Conservation (phyloP, 2,888 invertebrate species). For the Oxytorus armatus region DNA sequence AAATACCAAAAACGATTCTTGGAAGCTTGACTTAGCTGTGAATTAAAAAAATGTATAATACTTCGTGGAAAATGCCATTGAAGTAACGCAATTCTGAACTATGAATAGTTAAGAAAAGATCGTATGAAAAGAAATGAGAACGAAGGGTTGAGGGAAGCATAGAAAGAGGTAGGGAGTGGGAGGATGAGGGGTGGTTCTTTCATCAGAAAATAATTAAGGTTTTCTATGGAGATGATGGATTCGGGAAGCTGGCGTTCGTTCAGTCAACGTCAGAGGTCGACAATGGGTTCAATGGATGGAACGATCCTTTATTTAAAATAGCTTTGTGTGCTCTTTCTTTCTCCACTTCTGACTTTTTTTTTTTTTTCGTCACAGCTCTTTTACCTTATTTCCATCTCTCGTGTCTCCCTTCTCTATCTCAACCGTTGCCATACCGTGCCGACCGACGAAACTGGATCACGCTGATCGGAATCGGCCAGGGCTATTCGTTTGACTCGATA, state of each 20-base stretch:
- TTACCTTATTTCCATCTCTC: slow-evolving; percentile 60
- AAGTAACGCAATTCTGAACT: slow-evolving; percentile 41
- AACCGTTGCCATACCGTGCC: slow-evolving; percentile 58
- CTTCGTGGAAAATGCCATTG: slow-evolving; percentile 2
- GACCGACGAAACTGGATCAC: slow-evolving; percentile 74
- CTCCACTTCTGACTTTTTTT: slow-evolving; percentile 62
- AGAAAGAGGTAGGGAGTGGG: slow-evolving; percentile 53
- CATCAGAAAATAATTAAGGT: slow-evolving; percentile 84
- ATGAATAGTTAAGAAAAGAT: slow-evolving; percentile 50
- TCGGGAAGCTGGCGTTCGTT: slow-evolving; percentile 73
- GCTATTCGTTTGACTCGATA: slow-evolving; percentile 65
- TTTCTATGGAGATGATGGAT: slow-evolving; percentile 84
- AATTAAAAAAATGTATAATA: background rate
- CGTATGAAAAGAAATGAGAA: slow-evolving; percentile 47
- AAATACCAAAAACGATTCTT: background rate
- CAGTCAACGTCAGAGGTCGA: slow-evolving; percentile 83
- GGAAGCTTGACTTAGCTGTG: background rate
- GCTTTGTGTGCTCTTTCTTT: slow-evolving; percentile 81
- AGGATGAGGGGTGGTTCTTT: slow-evolving; percentile 77
- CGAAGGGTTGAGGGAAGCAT: slow-evolving; percentile 57
- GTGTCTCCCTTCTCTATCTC: slow-evolving; percentile 38
- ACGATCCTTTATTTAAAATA: slow-evolving; percentile 84
- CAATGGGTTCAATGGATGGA: slow-evolving; percentile 84
- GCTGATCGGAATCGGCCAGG: slow-evolving; percentile 60
- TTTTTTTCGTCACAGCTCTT: slow-evolving; percentile 58